Base-by-base conservation (phyloP, 2,888 invertebrate genomes). In the Melinopterus prodromus region DNA sequence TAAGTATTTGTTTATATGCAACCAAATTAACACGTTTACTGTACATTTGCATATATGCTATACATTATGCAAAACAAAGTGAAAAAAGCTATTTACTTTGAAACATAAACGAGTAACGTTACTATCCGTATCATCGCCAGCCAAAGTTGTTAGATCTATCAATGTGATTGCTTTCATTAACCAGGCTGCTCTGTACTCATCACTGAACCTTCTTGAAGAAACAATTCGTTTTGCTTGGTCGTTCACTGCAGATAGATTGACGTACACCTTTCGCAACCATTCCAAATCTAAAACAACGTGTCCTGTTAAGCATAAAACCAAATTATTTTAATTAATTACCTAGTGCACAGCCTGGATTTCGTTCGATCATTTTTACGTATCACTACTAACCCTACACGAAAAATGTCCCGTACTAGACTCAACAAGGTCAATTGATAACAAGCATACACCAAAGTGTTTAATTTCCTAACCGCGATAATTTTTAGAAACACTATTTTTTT, bases 61-160 rank as follows among this genome's bases (percentile, higher is more conserved):
- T 26, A 26, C 26, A 26, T 26, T 26, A 26, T 26, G 26, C 26
- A 26, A 26, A 26, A 26, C 26, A 26, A 26, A n/a, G 38, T 16
- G 16, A 72, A 16, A 76, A 15, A 14, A 70, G 16, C 69, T 84
- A 69, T 88, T 87, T 86, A 97, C 98, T 91, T 96, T 96, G 79
- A 92, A 90, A 87, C 98, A 97, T 1, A 99, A 91, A 77, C 95
- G 91, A 26, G 92, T 89, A 0, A 99, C 96, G 90, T 96, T 97
- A 14, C 94, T 92, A 7, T 88, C 87, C 0, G 95, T 95, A 86
- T 96, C 96, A 89, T 95, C 94, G 70, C 97, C 98, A 76, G 95
- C 92, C 77, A 99, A 91, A 2, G 98, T 98, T 0, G 99, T 99
- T 83, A 99, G 91, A 90, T 99, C 99, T 82, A 98, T 97, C 79